These are phyloP conservation scores for Achroia grisella DNA, from an alignment of 1,140 invertebrate species.

Conservation along the genomic window DNA sequence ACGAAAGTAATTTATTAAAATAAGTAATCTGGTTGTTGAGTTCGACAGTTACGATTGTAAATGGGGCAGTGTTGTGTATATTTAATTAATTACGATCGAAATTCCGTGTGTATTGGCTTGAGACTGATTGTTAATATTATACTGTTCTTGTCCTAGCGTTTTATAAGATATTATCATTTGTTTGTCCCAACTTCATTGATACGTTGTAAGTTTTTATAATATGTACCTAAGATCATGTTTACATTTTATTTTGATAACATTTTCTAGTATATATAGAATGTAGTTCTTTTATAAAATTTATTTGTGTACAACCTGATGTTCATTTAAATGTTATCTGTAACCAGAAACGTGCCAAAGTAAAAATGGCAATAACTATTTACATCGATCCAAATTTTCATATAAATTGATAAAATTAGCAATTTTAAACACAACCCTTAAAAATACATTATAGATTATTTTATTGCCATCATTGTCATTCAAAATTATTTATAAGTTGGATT, in stretches of 20 bases:
- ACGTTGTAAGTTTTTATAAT: no score
- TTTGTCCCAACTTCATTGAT: constrained; percentile 10
- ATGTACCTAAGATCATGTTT: no score
- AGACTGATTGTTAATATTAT: constrained; percentile 47
- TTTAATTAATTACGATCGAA: constrained; percentile 27
- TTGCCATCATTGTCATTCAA: no score
- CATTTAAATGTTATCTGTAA: no score
- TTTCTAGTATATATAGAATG: background rate
- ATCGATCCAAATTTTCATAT: background rate
- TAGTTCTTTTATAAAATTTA: no score
- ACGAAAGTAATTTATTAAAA: background rate
- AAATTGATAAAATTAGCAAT: no score
- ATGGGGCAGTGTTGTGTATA: constrained; percentile 14
- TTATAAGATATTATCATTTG: constrained; percentile 24
- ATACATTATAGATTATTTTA: no score
- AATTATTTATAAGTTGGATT: background rate
- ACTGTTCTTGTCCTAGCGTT: constrained; percentile 30
- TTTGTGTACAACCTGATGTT: no score
- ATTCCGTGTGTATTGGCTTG: constrained; percentile 41
- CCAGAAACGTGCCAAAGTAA: constrained; percentile 17
- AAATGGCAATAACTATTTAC: constrained; percentile 15
- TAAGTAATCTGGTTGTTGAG: no score
- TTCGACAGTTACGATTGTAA: constrained; percentile 14
- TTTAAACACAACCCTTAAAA: no score
- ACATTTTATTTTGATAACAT: background rate